phyloP scores from a whole-genome alignment of 2,888 invertebrate genomes.

The Netelia fuscicornis region DNA sequence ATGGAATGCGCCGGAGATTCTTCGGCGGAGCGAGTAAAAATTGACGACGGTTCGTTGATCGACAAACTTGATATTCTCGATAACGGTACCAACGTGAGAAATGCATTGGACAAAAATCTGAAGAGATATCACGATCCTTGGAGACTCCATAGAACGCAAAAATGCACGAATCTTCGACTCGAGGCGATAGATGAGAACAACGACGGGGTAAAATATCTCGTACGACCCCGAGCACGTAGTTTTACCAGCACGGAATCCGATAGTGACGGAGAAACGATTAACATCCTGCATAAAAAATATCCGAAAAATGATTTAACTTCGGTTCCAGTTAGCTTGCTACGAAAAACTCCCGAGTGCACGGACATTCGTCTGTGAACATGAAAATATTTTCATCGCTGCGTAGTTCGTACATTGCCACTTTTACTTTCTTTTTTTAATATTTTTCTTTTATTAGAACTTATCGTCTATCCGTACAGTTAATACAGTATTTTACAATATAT shows the following conservation, averaged over 20 bases:
- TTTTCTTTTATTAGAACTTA: conserved; percentile 82
- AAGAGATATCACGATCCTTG: conserved; percentile 56
- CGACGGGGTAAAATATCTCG: conserved; percentile 62
- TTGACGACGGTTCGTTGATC: conserved; percentile 18
- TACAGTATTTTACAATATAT: conserved; percentile 81
- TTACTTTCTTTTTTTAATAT: conserved; percentile 45
- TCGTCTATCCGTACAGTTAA: conserved; percentile 80
- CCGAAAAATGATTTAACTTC: conserved; percentile 1
- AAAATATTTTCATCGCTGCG: conserved; percentile 10
- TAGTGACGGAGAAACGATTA: conserved; percentile 51
- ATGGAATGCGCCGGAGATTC: conserved; percentile 59
- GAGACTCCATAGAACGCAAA: conserved; percentile 69
- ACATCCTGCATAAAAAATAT: conserved; percentile 25
- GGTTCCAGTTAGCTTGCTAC: background rate
- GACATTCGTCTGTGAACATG: conserved; percentile 10
- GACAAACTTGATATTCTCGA: conserved; percentile 1
- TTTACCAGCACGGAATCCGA: conserved; percentile 68
- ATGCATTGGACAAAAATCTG: conserved; percentile 9
- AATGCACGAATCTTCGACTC: conserved; percentile 68
- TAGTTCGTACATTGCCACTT: background rate
- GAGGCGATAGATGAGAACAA: conserved; percentile 60
- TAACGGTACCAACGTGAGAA: background rate
- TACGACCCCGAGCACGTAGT: conserved; percentile 59
- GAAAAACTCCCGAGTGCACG: conserved; percentile 2
- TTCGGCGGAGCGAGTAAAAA: conserved; percentile 7